Percentiles rank a stretch among this genome's conserved stretches.
Evolutionary conservation across 2,797 vertebrate genomes (phyloP).

Genomic region (Jordanella pulchra): DNA sequence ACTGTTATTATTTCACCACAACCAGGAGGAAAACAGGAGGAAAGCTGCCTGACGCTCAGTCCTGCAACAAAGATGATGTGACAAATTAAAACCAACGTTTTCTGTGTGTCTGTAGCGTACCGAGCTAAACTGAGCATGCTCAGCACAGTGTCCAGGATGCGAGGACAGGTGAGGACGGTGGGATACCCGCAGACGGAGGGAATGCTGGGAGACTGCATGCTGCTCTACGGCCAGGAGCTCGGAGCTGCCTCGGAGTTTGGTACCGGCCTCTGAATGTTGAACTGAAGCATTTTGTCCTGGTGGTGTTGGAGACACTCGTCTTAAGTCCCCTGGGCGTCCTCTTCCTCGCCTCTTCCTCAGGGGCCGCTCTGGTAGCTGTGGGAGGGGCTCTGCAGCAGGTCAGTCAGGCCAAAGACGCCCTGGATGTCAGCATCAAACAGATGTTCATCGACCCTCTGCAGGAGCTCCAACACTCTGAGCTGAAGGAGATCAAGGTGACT

Average conservation of each 20-base stretch:
- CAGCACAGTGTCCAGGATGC: constrained; percentile 90
- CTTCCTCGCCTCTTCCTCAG: constrained; percentile 49
- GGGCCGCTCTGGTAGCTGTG: constrained; percentile 82
- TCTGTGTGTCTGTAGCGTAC: constrained; percentile 75
- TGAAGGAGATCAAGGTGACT: constrained; percentile 90
- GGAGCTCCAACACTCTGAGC: constrained; percentile 88
- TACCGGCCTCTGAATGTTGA: constrained; percentile 37
- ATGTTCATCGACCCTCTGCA: constrained; percentile 91
- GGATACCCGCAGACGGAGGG: constrained; percentile 92
- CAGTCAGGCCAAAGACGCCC: constrained; percentile 86
- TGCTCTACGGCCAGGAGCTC: constrained; percentile 86
- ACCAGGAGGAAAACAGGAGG: too few species aligned
- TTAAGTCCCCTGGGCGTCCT: background rate
- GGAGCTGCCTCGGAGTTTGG: constrained; percentile 88
- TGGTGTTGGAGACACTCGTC: too few species aligned
- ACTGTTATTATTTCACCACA: too few species aligned
- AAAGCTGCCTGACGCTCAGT: too few species aligned
- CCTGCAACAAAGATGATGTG: background rate
- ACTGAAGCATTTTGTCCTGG: background rate
- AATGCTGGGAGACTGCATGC: constrained; percentile 90
- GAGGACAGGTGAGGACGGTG: constrained; percentile 85
- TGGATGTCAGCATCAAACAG: constrained; percentile 89
- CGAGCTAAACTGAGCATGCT: constrained; percentile 91
- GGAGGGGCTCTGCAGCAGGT: constrained; percentile 91
- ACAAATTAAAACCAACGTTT: background rate